Percentiles rank a stretch among this genome's conserved stretches.
Evolutionary conservation across 2,888 invertebrate genomes (phyloP).

Genomic region (Heliconius ismenius): DNA sequence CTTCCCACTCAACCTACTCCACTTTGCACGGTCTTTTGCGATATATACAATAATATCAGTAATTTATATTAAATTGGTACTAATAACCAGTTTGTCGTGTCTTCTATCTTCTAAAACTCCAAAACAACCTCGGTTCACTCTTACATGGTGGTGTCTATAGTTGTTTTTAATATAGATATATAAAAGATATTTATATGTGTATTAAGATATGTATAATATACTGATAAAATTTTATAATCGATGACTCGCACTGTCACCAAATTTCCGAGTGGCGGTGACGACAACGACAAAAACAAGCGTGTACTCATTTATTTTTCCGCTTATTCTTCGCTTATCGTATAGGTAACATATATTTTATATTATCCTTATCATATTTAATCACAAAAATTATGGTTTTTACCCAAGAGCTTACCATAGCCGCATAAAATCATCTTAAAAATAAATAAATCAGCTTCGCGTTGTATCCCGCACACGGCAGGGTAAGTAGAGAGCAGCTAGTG

Average conservation of each 20-base stretch:
- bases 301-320: constrained; percentile 12
- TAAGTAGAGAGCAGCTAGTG: too few species aligned
- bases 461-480: too few species aligned
- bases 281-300: constrained; percentile 23
- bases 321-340: background rate
- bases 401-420: background rate
- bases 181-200: background rate
- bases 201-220: background rate
- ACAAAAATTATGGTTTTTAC: background rate
- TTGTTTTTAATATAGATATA: too few species aligned
- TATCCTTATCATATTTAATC: constrained; percentile 7
- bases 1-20: too few species aligned
- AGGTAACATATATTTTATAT: background rate
- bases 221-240: constrained; percentile 11
- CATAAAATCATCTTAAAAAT: too few species aligned
- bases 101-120: constrained; percentile 12
- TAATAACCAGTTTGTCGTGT: background rate
- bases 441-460: too few species aligned
- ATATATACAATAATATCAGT: too few species aligned
- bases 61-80: too few species aligned
- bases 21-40: too few species aligned
- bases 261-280: constrained; percentile 29
- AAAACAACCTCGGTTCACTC: background rate
- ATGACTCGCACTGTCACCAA: constrained; percentile 32
- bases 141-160: background rate